Base-by-base conservation (phyloP, 1,140 invertebrate genomes). In the Drosophila bipectinata region DNA sequence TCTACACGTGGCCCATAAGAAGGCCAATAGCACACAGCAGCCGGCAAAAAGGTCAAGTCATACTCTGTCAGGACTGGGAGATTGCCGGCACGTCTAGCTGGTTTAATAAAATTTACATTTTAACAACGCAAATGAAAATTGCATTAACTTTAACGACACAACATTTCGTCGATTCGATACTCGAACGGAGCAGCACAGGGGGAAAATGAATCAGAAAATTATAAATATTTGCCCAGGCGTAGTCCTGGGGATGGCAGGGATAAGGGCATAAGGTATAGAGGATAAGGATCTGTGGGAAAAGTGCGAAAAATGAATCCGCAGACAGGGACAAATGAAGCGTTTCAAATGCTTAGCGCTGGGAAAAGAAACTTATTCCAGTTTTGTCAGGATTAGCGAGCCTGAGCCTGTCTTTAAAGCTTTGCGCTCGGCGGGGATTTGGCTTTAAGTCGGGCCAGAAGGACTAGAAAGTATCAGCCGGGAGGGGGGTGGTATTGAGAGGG, bases 91-190 rank as follows among this genome's bases (percentile, higher is more conserved):
- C 80, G 79, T 84, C 66, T 73, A 72, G 41, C 26, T 68, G 81
- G 58, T 69, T 84, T 77, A 76, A 85, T 81, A 85, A 85, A 85
- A 87, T 87, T 78, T 87, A 77, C 82, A 87, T 87, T 85, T 66
- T 72, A 81, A 84, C 62, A 64, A 64, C 71, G 67, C 71, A 56
- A 82, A 83, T 82, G 56, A 84, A 83, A 83, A 68, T 80, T 72
- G 77, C 66, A 79, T 84, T 71, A 71, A 79, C 62, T 71, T 84
- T 79, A 83, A 85, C 73, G 81, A 44, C 8, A 44, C 48, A 79
- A 57, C 66, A 52, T 75, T 69, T 79, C 41, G 34, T 24, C 55
- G 62, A 49, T 76, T 67, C 72, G 60, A 75, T 74, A 64, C 53
- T 63, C 44, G 34, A 54, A 26, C 14, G 24, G 34, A 8, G 28